These are phyloP conservation scores for Vombatus ursinus DNA, from an alignment of 2,113 vertebrate species.

Conservation along the genomic window DNA sequence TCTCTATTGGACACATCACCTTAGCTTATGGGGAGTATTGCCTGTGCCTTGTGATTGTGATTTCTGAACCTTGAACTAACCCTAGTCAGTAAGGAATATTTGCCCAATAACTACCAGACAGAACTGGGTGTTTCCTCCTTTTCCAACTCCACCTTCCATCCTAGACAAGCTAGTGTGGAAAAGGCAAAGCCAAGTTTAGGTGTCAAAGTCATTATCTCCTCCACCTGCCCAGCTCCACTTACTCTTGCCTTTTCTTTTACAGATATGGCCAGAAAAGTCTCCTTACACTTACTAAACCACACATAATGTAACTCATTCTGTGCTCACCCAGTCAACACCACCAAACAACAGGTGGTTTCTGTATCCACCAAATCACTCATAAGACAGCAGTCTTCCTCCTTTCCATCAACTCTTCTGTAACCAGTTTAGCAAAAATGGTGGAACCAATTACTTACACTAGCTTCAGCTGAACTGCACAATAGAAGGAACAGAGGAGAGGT, in stretches of 20 bases:
- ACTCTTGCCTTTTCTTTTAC: not conserved
- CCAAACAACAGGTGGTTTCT: not conserved
- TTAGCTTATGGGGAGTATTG: not conserved
- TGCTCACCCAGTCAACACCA: not conserved
- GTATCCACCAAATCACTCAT: not conserved
- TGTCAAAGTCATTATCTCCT: not conserved
- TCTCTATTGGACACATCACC: not conserved
- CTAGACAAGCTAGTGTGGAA: not conserved
- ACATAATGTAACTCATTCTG: not conserved
- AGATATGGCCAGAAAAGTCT: not conserved
- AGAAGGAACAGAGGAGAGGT: not conserved
- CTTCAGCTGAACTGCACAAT: not conserved
- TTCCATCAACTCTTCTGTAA: not conserved
- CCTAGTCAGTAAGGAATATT: not conserved
- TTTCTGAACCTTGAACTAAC: not conserved
- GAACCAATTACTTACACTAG: not conserved
- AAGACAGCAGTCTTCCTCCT: not conserved
- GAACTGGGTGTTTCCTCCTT: not conserved
- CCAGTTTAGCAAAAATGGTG: not conserved
- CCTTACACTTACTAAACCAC: not conserved
- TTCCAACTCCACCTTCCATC: not conserved
- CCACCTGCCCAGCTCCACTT: not conserved
- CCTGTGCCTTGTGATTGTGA: not conserved
- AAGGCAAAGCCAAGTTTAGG: not conserved
- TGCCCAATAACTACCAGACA: not conserved